A percentile compares a stretch with the other conserved stretches of the same genome.
Conservation (phyloP, 2,888 invertebrate species). For the Aphelenchoides bicaudatus region DNA sequence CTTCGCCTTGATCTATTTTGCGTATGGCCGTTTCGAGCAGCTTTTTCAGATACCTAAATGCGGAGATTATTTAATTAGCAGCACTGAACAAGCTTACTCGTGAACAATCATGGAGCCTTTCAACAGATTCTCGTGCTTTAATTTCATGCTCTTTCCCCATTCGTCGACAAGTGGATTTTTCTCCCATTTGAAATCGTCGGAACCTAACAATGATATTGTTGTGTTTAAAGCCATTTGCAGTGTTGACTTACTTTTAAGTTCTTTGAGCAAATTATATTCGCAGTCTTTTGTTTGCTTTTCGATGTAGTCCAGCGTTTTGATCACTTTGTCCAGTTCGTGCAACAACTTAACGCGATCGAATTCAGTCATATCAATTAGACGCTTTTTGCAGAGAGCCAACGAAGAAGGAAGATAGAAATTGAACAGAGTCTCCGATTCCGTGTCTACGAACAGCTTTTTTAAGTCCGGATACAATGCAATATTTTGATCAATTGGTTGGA, state of each 20-base stretch:
- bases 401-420: conserved; percentile 13
- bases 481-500: not conserved
- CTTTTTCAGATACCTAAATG: conserved; percentile 10
- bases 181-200: conserved; percentile 22
- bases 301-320: conserved; percentile 19
- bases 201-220: not conserved
- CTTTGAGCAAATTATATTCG: conserved; percentile 16
- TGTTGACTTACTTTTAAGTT: conserved; percentile 9
- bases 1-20: not conserved
- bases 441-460: conserved; percentile 7
- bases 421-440: not conserved
- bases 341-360: not conserved
- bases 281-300: conserved; percentile 3
- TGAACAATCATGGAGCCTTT: conserved; percentile 17
- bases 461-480: not conserved
- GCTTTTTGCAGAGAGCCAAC: conserved; percentile 9
- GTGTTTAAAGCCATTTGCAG: not conserved
- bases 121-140: conserved; percentile 16
- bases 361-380: conserved; percentile 6
- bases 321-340: conserved; percentile 17
- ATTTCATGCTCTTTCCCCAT: conserved; percentile 10
- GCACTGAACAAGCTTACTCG: conserved; percentile 5
- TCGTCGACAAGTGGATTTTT: conserved; percentile 12
- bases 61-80: not conserved
- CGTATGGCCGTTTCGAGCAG: not conserved